These are phyloP conservation scores for Tanaodytes sp. DNA, from an alignment of 2,888 invertebrate species.

Conservation along the genomic window DNA sequence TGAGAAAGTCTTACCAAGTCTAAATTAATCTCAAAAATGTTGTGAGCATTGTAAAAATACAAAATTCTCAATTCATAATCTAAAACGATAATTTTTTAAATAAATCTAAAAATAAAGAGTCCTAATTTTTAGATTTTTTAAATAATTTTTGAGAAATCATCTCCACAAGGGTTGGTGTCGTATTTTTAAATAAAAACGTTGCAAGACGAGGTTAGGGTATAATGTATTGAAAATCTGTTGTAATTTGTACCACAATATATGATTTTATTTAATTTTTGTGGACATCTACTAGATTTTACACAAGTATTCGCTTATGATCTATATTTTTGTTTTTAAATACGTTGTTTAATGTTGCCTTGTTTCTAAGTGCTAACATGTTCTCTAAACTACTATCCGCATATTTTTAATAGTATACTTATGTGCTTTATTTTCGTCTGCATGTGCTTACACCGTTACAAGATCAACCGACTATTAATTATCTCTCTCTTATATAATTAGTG, in stretches of 20 bases:
- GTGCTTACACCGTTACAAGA: slow-evolving; percentile 61
- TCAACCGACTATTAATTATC: slow-evolving; percentile 61
- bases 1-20: too few species aligned
- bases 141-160: too few species aligned
- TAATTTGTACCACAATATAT: slow-evolving; percentile 73
- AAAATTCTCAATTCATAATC: too few species aligned
- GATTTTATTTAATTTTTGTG: slow-evolving; percentile 73
- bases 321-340: slow-evolving; percentile 70
- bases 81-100: too few species aligned
- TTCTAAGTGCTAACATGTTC: slow-evolving; percentile 72
- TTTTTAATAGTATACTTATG: slow-evolving; percentile 72
- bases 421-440: slow-evolving; percentile 59
- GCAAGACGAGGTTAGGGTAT: too few species aligned
- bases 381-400: slow-evolving; percentile 71
- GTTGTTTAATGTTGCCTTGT: slow-evolving; percentile 72
- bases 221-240: too few species aligned
- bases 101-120: too few species aligned
- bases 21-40: too few species aligned
- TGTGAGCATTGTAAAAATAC: too few species aligned
- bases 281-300: slow-evolving; percentile 73
- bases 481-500: slow-evolving; percentile 47
- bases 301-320: slow-evolving; percentile 72
- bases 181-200: too few species aligned
- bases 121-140: too few species aligned
- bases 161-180: too few species aligned